Conservation (phyloP, 2,888 invertebrate genomes). For the Pyrgus malvae region DNA sequence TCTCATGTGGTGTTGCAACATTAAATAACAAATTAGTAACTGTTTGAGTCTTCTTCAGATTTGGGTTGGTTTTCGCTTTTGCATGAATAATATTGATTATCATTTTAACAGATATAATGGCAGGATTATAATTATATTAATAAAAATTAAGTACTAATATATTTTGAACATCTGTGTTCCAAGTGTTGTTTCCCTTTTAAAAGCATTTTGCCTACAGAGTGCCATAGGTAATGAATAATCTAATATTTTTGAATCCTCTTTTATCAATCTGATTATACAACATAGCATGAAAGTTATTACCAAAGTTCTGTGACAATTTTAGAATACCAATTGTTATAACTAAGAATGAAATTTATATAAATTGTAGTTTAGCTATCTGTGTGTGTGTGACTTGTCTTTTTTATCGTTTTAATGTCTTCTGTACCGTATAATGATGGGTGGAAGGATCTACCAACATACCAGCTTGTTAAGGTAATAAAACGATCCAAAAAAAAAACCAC, state of each 20-base stretch:
- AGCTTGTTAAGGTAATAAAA: slow-evolving; percentile 84
- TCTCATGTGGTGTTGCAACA: neutral
- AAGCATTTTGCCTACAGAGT: slow-evolving; percentile 8
- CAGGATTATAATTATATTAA: slow-evolving; percentile 19
- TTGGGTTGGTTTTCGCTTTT: slow-evolving; percentile 24
- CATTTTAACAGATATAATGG: slow-evolving; percentile 18
- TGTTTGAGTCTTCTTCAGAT: slow-evolving; percentile 5
- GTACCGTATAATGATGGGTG: slow-evolving; percentile 77
- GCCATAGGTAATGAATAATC: slow-evolving; percentile 11
- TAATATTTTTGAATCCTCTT: neutral
- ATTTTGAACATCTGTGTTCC: slow-evolving; percentile 4
- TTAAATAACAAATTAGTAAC: neutral
- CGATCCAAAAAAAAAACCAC: slow-evolving; percentile 60
- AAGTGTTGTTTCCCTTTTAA: slow-evolving; percentile 3
- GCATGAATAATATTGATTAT: slow-evolving; percentile 14
- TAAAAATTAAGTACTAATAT: neutral
- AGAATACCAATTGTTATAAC: slow-evolving; percentile 6
- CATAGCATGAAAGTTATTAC: slow-evolving; percentile 8
- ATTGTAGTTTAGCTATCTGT: slow-evolving; percentile 65
- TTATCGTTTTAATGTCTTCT: slow-evolving; percentile 79
- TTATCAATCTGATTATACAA: neutral
- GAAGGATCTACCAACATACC: slow-evolving; percentile 85
- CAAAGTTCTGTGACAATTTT: neutral
- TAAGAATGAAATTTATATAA: slow-evolving; percentile 22
- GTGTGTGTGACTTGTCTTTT: slow-evolving; percentile 79